Conservation (phyloP, 2,113 vertebrate species). For the Blennius ocellaris region DNA sequence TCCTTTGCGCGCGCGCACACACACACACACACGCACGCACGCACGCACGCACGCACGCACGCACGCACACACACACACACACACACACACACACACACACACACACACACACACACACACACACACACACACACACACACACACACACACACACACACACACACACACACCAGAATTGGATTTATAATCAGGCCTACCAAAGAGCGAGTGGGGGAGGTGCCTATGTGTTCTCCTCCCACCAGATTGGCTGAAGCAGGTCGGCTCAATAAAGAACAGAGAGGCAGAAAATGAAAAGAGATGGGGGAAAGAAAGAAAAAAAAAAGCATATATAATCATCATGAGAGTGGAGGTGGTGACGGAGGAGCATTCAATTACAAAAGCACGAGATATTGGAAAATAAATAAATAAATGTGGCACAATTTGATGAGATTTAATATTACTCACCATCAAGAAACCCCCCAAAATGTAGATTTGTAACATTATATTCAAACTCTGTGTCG, state of each 20-base stretch:
- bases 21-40: not conserved
- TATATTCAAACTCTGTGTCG: too few species aligned
- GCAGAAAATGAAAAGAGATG: not conserved
- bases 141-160: not conserved
- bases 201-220: slow-evolving; percentile 4
- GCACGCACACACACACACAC: not conserved
- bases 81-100: slow-evolving; percentile 7
- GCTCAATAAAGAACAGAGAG: slow-evolving; percentile 12
- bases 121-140: slow-evolving; percentile 13
- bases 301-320: not conserved
- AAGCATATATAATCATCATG: too few species aligned
- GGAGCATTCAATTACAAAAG: too few species aligned
- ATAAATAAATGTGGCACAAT: too few species aligned
- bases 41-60: slow-evolving; percentile 10
- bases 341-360: too few species aligned
- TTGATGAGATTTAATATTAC: too few species aligned
- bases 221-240: not conserved
- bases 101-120: slow-evolving; percentile 1
- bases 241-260: slow-evolving; percentile 8
- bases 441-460: too few species aligned
- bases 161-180: slow-evolving; percentile 16
- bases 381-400: too few species aligned
- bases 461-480: too few species aligned
- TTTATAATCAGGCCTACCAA: slow-evolving; percentile 16
- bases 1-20: not conserved